Conservation (phyloP, 2,113 vertebrate genomes). For the Felis catus region F.catus_Fca126_mat1.0 CM031419.1:128491001-128491500, state of each 20-base stretch:
- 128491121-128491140: too few species aligned
- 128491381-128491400: not conserved
- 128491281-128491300: too few species aligned
- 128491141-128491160: too few species aligned
- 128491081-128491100: not conserved
- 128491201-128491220: too few species aligned
- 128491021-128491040: not conserved
- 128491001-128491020: not conserved
- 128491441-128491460: not conserved
- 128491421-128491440: not conserved
- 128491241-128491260: too few species aligned
- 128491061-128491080: not conserved
- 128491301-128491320: not conserved
- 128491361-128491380: not conserved
- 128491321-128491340: not conserved
- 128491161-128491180: too few species aligned
- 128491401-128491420: not conserved
- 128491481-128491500: not conserved
- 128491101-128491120: too few species aligned
- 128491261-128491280: too few species aligned
- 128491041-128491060: not conserved
- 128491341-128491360: not conserved
- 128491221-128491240: too few species aligned
- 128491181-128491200: too few species aligned
- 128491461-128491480: not conserved